Base-by-base conservation (phyloP, 2,797 vertebrate species). In the Potorous gilbertii region DNA sequence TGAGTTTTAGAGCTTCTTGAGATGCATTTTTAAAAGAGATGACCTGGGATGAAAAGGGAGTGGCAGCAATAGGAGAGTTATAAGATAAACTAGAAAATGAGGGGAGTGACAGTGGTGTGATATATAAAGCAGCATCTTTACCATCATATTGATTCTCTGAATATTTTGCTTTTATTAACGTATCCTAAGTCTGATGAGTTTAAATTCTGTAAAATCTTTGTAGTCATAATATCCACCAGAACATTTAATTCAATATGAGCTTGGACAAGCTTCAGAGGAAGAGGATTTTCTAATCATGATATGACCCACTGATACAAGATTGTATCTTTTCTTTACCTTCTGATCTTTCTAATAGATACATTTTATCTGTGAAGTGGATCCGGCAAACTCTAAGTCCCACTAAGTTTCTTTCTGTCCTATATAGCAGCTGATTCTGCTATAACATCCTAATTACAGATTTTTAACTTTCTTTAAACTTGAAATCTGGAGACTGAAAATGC, bases 391-490 rank as follows among this genome's bases (percentile, higher is more conserved):
- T 55, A 89, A 95, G 52, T 31, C 55, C 31, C 91, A 27, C 6
- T 57, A 94, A 93, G 29, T 18, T 92, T n/a, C 16, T 55, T 91
- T 87, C 50, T n/a, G 1, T 56, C 52, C 8, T 40, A 46, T 55
- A 55, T 24, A 21, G 29, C 3, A 5, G 27, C 74, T 62, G 12
- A n/a, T 59, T 54, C 54, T 91, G 55, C 50, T 94, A 1, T 50
- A 50, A 24, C 0, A 1, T 54, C 31, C 59, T 21, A 40, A 13
- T n/a, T 96, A 95, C 91, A 24, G 91, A 93, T 56, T 55, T 31
- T 95, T 87, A 95, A 94, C 92, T 96, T 93, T 55, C 6, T 92
- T 89, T 96, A 81, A 89, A 62, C 56, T 94, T 96, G 59, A 94
- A 96, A 94, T 90, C 40, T 50, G 34, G 28, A 34, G 31, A 90